Conservation (phyloP, 2,113 vertebrate genomes). For the Pachycephala philippinensis region DNA sequence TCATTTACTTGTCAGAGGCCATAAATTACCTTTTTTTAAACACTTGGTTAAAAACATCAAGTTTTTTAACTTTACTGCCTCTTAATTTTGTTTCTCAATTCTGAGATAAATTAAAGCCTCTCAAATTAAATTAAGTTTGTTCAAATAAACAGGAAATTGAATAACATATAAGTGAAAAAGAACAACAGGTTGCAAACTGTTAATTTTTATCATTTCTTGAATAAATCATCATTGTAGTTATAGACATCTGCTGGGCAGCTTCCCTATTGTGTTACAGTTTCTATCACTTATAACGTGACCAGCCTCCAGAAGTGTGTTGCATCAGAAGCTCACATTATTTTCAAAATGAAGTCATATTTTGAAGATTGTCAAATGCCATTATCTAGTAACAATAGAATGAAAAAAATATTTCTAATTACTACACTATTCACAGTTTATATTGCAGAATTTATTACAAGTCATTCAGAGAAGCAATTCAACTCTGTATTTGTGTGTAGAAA, state of each 20-base stretch:
- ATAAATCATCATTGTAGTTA: neutral
- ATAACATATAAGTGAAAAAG: neutral
- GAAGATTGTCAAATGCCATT: neutral
- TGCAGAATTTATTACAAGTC: neutral
- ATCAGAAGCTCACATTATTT: neutral
- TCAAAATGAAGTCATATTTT: neutral
- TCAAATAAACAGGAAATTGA: neutral
- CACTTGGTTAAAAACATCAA: neutral
- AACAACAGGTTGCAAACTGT: neutral
- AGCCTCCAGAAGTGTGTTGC: neutral
- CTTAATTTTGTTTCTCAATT: neutral
- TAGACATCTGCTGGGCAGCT: neutral
- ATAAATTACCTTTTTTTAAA: neutral
- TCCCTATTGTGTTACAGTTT: neutral
- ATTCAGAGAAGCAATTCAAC: neutral
- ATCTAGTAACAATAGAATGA: neutral
- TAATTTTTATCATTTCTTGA: neutral
- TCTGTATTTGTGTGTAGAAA: neutral
- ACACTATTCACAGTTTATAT: neutral
- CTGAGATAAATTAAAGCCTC: neutral
- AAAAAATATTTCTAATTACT: neutral
- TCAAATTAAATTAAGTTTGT: neutral
- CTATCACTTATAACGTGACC: neutral
- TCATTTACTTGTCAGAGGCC: neutral
- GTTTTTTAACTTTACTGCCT: neutral